Conservation (phyloP, 2,113 vertebrate species). For the Cacatua alba region DNA sequence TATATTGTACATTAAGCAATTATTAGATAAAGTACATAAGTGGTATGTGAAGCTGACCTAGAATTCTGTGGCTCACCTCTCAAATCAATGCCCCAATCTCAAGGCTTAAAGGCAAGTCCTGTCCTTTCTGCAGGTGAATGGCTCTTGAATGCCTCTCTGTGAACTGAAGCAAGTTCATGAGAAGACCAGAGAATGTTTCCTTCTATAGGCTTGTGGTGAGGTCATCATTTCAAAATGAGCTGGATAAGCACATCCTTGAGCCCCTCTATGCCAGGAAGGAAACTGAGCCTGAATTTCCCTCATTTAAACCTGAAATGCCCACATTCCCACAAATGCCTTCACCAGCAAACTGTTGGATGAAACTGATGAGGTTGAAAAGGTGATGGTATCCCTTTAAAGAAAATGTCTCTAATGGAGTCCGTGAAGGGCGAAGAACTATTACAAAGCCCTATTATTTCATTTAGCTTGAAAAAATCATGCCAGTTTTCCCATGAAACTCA, state of each 20-base stretch:
- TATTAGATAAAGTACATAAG: not conserved
- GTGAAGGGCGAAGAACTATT: not conserved
- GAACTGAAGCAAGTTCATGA: not conserved
- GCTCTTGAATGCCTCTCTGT: not conserved
- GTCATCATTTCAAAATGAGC: not conserved
- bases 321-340: not conserved
- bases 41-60: not conserved
- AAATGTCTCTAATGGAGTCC: not conserved
- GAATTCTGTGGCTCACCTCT: not conserved
- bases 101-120: not conserved
- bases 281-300: not conserved
- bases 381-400: not conserved
- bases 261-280: not conserved
- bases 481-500: not conserved
- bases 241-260: not conserved
- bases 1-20: not conserved
- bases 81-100: not conserved
- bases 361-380: not conserved
- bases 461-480: not conserved
- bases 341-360: not conserved
- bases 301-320: not conserved
- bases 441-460: not conserved
- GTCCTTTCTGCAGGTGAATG: not conserved
- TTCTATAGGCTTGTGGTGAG: not conserved
- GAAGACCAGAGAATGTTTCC: not conserved